These are phyloP conservation scores for Martes martes DNA, from an alignment of 2,113 vertebrate species.

Conservation along the genomic window DNA sequence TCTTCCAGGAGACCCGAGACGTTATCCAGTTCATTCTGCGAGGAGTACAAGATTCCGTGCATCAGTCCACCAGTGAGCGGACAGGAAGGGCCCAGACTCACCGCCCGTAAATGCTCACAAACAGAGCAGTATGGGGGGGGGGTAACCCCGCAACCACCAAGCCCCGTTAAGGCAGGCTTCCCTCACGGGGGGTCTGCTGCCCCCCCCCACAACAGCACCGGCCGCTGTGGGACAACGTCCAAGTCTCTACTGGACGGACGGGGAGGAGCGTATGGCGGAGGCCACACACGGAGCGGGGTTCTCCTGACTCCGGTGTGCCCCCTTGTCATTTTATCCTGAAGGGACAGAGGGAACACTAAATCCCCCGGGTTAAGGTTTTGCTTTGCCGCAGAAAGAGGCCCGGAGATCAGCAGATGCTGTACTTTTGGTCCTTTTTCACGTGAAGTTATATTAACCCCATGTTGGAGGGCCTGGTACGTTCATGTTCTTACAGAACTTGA, in stretches of 20 bases:
- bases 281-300: rapidly evolving
- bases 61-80: background rate
- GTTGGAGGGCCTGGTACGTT: background rate
- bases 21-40: slow-evolving; percentile 94
- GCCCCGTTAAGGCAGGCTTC: background rate
- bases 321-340: background rate
- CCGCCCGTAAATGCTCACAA: background rate
- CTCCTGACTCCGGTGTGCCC: background rate
- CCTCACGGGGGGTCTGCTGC: too few species aligned
- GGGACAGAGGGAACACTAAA: background rate
- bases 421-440: background rate
- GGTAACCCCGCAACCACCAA: background rate
- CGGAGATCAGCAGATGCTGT: background rate
- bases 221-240: rapidly evolving
- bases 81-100: background rate
- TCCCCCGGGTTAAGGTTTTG: background rate
- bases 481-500: background rate
- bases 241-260: rapidly evolving
- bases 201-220: too few species aligned
- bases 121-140: too few species aligned
- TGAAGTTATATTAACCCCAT: background rate
- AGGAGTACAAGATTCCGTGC: background rate
- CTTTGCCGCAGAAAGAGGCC: background rate
- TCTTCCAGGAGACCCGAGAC: slow-evolving; percentile 93
- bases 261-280: rapidly evolving